A percentile compares a stretch with the other conserved stretches of the same genome.
phyloP scores from a whole-genome alignment of 2,888 invertebrate genomes.

The Lagria hirta region DNA sequence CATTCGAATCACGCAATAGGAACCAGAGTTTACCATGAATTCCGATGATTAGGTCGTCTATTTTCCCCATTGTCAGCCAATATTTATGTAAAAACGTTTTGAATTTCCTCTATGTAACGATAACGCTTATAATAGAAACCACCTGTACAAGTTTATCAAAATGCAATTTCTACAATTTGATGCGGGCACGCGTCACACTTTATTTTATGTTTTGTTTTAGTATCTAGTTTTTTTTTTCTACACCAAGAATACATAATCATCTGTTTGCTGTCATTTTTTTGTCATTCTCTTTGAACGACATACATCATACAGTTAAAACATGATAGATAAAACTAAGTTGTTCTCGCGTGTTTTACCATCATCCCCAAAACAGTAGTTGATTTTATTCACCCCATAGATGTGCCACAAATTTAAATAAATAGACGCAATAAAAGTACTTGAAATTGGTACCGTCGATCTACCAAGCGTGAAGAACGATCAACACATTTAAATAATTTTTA shows the following conservation, averaged over 20 bases:
- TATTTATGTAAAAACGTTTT: constrained; percentile 14
- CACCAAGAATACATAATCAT: background rate
- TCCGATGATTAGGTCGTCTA: background rate
- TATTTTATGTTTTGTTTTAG: constrained; percentile 31
- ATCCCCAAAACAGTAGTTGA: no score
- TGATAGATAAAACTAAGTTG: no score
- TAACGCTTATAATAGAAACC: constrained; percentile 20
- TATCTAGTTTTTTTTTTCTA: background rate
- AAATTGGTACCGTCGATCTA: constrained; percentile 36
- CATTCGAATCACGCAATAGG: no score
- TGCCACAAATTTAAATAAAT: constrained; percentile 46
- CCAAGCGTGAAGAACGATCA: constrained; percentile 44
- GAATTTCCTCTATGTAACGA: constrained; percentile 16
- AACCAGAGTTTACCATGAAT: constrained; percentile 17
- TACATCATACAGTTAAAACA: no score
- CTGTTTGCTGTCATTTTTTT: background rate
- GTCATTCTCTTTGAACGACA: background rate
- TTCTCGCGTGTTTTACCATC: no score
- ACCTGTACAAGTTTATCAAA: constrained; percentile 34
- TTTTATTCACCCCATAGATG: constrained; percentile 43
- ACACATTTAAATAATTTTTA: constrained; percentile 48
- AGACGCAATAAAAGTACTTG: constrained; percentile 38
- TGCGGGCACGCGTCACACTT: constrained; percentile 39
- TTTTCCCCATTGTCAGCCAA: constrained; percentile 3
- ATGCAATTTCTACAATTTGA: constrained; percentile 35